Percentiles rank a stretch among this genome's conserved stretches.
These are phyloP conservation scores for Elephas maximus DNA, from an alignment of 2,113 vertebrate genomes.

Conservation along the genomic window DNA sequence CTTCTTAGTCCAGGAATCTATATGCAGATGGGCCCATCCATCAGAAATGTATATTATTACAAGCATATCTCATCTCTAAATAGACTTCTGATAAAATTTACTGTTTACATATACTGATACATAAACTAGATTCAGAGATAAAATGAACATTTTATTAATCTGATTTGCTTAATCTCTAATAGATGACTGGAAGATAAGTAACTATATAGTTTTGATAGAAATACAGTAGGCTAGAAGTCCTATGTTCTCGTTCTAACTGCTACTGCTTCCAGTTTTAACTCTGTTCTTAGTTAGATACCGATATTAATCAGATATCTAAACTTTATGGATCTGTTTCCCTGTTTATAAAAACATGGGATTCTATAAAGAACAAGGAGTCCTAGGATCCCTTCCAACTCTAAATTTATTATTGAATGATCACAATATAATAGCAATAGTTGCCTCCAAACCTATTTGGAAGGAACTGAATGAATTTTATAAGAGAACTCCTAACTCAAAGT, in stretches of 20 bases:
- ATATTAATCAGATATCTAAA: neutral
- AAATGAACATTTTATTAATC: slow-evolving; percentile 8
- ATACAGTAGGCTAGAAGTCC: neutral
- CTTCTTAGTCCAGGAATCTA: slow-evolving; percentile 31
- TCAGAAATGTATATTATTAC: neutral
- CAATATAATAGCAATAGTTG: slow-evolving; percentile 5
- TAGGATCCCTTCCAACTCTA: slow-evolving; percentile 29
- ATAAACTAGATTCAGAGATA: neutral
- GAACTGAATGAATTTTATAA: slow-evolving; percentile 32
- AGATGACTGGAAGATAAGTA: slow-evolving; percentile 22
- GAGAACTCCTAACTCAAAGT: slow-evolving; percentile 2
- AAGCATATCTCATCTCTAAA: slow-evolving; percentile 13
- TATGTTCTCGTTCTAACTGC: slow-evolving; percentile 9
- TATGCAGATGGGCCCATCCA: neutral
- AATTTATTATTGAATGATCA: neutral
- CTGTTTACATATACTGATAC: no score
- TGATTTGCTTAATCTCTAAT: slow-evolving; percentile 33
- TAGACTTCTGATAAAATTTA: slow-evolving; percentile 26
- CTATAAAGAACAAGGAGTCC: slow-evolving; percentile 2
- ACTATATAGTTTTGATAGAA: neutral
- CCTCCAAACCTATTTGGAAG: neutral
- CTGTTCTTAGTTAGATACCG: slow-evolving; percentile 4
- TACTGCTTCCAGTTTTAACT: slow-evolving; percentile 22
- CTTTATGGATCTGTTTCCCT: neutral
- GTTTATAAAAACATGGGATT: neutral